Percentiles rank a stretch among this genome's conserved stretches.
These are phyloP conservation scores for Drosophila miranda DNA, from an alignment of 1,140 invertebrate species.

Conservation along the genomic window DNA sequence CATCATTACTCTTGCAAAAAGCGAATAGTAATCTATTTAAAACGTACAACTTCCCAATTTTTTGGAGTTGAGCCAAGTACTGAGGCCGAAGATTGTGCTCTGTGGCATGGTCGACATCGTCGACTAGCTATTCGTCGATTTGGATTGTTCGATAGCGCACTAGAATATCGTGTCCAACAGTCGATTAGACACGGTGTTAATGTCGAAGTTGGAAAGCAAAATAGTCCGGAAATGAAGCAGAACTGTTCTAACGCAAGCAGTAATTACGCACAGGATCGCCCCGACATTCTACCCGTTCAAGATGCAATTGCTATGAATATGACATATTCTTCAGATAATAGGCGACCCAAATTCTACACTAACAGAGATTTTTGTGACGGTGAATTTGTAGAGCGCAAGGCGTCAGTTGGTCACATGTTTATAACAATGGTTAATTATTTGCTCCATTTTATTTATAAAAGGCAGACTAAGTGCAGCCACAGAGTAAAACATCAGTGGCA, in stretches of 20 bases:
- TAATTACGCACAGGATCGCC: slow-evolving; percentile 61
- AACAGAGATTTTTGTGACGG: slow-evolving; percentile 59
- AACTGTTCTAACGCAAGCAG: slow-evolving; percentile 18
- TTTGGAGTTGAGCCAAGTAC: slow-evolving; percentile 88
- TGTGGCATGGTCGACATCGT: slow-evolving; percentile 88
- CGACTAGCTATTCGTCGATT: slow-evolving; percentile 84
- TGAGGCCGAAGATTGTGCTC: slow-evolving; percentile 85
- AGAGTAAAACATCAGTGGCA: slow-evolving; percentile 80
- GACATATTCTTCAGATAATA: slow-evolving; percentile 4
- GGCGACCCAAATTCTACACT: slow-evolving; percentile 37
- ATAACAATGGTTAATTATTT: slow-evolving; percentile 84
- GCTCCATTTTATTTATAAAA: slow-evolving; percentile 83
- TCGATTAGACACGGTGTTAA: slow-evolving; percentile 9
- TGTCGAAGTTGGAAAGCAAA: background rate
- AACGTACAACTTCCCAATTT: slow-evolving; percentile 87
- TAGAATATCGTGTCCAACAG: slow-evolving; percentile 41
- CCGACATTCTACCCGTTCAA: slow-evolving; percentile 81
- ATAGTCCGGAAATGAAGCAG: slow-evolving; percentile 6
- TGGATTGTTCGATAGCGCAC: slow-evolving; percentile 58
- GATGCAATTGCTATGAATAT: slow-evolving; percentile 51
- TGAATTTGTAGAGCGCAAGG: slow-evolving; percentile 83
- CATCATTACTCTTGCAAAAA: slow-evolving; percentile 75
- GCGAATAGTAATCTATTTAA: slow-evolving; percentile 85
- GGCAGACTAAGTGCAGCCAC: slow-evolving; percentile 74
- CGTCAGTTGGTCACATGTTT: slow-evolving; percentile 85